Evolutionary conservation across 2,888 invertebrate genomes (phyloP).

Genomic region (Agriopis leucophaearia): DNA sequence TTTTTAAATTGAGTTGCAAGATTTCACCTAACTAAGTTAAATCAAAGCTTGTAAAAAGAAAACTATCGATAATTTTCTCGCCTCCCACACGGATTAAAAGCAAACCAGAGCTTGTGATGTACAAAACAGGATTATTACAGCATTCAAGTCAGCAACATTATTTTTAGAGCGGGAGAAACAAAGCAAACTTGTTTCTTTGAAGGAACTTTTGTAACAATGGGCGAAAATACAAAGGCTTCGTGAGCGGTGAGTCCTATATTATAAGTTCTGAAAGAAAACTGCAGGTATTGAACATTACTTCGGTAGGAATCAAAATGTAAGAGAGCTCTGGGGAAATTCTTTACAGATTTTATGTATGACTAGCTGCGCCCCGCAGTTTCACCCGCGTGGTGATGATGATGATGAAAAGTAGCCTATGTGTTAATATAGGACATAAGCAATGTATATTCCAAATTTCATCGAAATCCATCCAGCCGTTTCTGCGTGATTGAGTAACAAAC

Average conservation of each 20-base stretch:
- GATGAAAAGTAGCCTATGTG: too few relatives aligned
- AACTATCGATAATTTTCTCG: neutral
- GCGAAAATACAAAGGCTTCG: constrained; percentile 8
- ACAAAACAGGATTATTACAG: constrained; percentile 12
- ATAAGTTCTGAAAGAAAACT: constrained; percentile 12
- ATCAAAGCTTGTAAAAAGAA: too few relatives aligned
- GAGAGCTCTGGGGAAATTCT: neutral
- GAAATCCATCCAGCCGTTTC: too few relatives aligned
- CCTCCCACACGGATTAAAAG: neutral
- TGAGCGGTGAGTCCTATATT: constrained; percentile 3
- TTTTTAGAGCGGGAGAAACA: constrained; percentile 15
- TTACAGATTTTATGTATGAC: neutral
- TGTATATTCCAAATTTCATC: too few relatives aligned
- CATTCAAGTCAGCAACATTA: constrained; percentile 4
- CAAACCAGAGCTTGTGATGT: neutral
- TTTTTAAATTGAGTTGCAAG: too few relatives aligned
- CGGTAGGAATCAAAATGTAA: neutral
- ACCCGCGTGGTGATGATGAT: too few relatives aligned
- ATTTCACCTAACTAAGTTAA: too few relatives aligned
- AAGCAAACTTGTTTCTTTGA: constrained; percentile 27
- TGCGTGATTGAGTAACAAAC: too few relatives aligned
- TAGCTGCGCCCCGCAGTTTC: too few relatives aligned
- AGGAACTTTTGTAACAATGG: constrained; percentile 21
- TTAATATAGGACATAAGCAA: too few relatives aligned
- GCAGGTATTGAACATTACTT: constrained; percentile 12